These are phyloP conservation scores for Oligia latruncula DNA, from an alignment of 2,888 invertebrate species.

Conservation along the genomic window DNA sequence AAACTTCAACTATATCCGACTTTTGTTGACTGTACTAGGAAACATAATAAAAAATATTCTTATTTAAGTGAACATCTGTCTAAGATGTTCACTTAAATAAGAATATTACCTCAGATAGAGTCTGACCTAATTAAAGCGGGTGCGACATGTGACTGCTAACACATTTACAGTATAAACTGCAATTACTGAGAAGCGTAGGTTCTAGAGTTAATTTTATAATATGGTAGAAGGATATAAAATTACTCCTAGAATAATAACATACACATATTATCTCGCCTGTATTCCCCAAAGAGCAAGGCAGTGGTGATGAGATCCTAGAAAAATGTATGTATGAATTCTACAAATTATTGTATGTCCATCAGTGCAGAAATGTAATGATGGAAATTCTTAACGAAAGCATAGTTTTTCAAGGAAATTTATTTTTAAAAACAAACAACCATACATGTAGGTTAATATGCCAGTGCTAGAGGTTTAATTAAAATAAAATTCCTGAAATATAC, in stretches of 20 bases:
- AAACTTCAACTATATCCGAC: no score
- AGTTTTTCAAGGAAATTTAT: background rate
- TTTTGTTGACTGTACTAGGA: background rate
- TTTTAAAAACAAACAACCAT: background rate
- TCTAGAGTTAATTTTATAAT: no score
- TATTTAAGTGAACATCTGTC: background rate
- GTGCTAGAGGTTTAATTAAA: conserved; percentile 21
- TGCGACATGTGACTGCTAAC: background rate
- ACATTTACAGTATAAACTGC: background rate
- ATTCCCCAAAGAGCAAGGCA: background rate
- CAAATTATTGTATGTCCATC: background rate
- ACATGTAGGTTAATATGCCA: conserved; percentile 1
- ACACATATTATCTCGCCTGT: background rate
- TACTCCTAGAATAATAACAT: background rate
- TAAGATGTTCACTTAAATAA: no score
- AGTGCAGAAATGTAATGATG: background rate
- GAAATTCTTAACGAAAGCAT: background rate
- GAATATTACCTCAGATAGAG: background rate
- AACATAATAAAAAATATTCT: background rate
- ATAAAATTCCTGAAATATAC: conserved; percentile 31
- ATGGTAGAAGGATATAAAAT: background rate
- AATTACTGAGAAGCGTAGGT: background rate
- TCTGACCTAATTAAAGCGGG: background rate
- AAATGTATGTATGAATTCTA: background rate
- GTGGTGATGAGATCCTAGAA: background rate